Evolutionary conservation across 2,797 vertebrate species (phyloP).

Genomic region (Onychomys leucogaster): DNA sequence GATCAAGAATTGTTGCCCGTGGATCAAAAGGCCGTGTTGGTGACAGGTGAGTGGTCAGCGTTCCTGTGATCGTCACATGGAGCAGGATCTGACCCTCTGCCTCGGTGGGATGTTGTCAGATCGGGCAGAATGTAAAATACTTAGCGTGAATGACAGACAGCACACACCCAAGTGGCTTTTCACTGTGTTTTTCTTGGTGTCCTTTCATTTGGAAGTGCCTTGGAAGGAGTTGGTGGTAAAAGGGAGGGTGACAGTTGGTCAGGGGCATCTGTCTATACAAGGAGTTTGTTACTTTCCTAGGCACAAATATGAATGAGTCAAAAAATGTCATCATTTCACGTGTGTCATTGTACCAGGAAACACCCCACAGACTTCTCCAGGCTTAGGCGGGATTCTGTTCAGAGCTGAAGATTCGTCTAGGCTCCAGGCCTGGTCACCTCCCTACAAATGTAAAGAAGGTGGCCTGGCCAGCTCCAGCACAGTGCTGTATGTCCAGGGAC

Average conservation of each 20-base stretch:
- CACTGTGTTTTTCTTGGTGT: background rate
- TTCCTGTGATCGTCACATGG: accelerated
- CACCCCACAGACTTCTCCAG: background rate
- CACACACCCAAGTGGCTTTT: background rate
- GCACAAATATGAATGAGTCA: background rate
- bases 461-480: background rate
- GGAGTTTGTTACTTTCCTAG: background rate
- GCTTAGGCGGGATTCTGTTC: background rate
- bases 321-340: background rate
- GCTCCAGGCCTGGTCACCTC: background rate
- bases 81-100: background rate
- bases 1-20: slow-evolving; percentile 80
- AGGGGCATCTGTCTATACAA: background rate
- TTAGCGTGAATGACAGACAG: slow-evolving; percentile 27
- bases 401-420: background rate
- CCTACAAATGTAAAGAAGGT: background rate
- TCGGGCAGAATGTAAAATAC: background rate
- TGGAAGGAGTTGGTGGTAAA: background rate
- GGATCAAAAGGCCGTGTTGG: slow-evolving; percentile 84
- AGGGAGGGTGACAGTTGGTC: background rate
- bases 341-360: background rate
- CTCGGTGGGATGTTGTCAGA: background rate
- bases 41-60: slow-evolving; percentile 88
- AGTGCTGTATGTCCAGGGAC: background rate
- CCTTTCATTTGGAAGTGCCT: background rate